Evolutionary conservation across 2,888 invertebrate genomes (phyloP), one percentile per base, ranked within the genome.

Genomic region (Sicus ferrugineus): DNA sequence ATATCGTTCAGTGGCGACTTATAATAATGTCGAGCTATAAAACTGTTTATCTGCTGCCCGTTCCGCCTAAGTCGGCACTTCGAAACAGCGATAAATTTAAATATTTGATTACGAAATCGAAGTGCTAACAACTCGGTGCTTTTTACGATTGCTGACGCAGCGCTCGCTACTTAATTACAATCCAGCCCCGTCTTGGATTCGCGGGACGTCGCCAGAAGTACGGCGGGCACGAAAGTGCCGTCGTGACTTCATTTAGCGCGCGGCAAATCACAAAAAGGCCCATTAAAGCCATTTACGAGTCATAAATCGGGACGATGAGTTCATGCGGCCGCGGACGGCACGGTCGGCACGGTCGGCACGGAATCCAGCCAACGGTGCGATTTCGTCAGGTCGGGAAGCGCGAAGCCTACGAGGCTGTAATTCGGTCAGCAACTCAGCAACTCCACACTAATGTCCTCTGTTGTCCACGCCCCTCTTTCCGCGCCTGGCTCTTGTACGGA

Each of bases 241-340:
- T 61, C 56, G 62, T 50, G 59, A 46, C 59, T 31, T 34, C 54
- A 42, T 19, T 59, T 64, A 30, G 38, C 31, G 61, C 58, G 63
- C 65, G 67, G 26, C 5, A 28, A 61, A 42, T 34, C 42, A 21
- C 42, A 61, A 14, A 61, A 42, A 42, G 14, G 16, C 21, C 61
- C 70, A 67, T 31, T 66, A 42, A 28, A 26, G 56, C 21, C 58
- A 71, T 72, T 73, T 70, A 59, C 66, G 48, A 30, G 64, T 59
- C 31, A 72, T 72, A 72, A 70, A 71, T 69, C 70, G 67, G 59
- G 59, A 31, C 68, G 70, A 70, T 68, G 66, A 69, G 63, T 71
- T 70, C 48, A 52, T 66, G 56, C 61, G 23, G 11, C 21, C 14
- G 1, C 34, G 59, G 21, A 34, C 34, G 34, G 59, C n/a, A 31